phyloP scores from a whole-genome alignment of 1,140 invertebrate species.

The Metopolophium dirhodum region DNA sequence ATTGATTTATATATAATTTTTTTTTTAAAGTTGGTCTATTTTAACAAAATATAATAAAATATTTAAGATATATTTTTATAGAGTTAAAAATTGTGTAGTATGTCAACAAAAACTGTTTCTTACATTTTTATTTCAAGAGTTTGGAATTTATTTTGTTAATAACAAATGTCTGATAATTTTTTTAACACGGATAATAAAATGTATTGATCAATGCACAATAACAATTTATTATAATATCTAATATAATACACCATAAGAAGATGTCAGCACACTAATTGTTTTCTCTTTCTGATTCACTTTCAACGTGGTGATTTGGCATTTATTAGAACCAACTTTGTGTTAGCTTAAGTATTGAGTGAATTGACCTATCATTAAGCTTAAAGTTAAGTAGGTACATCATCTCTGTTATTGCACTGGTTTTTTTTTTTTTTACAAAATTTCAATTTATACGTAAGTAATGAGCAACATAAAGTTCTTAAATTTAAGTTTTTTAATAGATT shows the following conservation, averaged over 20 bases:
- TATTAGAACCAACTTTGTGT: background rate
- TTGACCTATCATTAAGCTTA: background rate
- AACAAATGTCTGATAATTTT: background rate
- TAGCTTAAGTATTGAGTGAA: background rate
- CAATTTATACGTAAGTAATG: no score
- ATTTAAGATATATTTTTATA: background rate
- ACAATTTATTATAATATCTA: background rate
- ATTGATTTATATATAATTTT: background rate
- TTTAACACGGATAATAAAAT: background rate
- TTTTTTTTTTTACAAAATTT: no score
- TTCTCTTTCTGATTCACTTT: background rate
- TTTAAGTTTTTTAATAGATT: no score
- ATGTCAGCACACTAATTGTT: no score
- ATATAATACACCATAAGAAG: background rate
- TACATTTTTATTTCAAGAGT: background rate
- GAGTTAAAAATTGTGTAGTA: no score
- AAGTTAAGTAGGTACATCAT: background rate
- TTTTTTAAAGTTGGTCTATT: background rate
- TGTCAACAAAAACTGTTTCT: no score
- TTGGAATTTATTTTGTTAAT: background rate
- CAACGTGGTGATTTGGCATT: background rate
- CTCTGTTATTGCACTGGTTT: background rate
- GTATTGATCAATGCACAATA: background rate
- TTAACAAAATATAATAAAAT: background rate
- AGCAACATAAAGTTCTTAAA: no score